Evolutionary conservation across 2,113 vertebrate genomes (phyloP).

Genomic region (Eurypyga helias): DNA sequence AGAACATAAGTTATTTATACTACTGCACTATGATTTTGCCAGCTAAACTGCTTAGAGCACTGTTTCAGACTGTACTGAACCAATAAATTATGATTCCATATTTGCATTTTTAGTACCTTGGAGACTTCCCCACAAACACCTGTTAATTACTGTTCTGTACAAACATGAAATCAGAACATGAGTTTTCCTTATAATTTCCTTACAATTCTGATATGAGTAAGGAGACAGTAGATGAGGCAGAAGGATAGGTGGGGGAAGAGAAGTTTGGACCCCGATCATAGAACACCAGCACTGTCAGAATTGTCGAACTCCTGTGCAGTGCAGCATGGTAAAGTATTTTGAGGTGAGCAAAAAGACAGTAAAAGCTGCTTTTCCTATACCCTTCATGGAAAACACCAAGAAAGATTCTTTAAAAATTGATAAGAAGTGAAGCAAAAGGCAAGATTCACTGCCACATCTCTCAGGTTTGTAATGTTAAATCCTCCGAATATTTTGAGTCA

Average conservation of each 20-base stretch:
- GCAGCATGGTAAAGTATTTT: not conserved
- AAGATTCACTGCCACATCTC: not conserved
- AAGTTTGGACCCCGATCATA: not conserved
- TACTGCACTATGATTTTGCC: not conserved
- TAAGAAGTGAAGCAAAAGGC: not conserved
- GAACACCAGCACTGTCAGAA: not conserved
- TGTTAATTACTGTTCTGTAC: not conserved
- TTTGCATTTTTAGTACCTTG: not conserved
- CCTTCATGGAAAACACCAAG: not conserved
- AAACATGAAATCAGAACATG: not conserved
- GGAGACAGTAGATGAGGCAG: not conserved
- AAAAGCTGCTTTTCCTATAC: not conserved
- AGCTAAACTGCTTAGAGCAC: not conserved
- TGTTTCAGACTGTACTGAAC: not conserved
- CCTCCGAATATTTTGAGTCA: not conserved
- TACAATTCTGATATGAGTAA: not conserved
- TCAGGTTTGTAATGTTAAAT: not conserved
- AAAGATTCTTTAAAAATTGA: not conserved
- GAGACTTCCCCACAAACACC: not conserved
- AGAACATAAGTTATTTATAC: not conserved
- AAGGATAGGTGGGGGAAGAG: not conserved
- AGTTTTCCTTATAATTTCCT: not conserved
- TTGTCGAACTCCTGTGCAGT: not conserved
- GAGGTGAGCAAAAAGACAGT: not conserved
- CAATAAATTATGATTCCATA: not conserved